Evolutionary conservation across 2,888 invertebrate species (phyloP).

Genomic region (Andricus quercusramuli): DNA sequence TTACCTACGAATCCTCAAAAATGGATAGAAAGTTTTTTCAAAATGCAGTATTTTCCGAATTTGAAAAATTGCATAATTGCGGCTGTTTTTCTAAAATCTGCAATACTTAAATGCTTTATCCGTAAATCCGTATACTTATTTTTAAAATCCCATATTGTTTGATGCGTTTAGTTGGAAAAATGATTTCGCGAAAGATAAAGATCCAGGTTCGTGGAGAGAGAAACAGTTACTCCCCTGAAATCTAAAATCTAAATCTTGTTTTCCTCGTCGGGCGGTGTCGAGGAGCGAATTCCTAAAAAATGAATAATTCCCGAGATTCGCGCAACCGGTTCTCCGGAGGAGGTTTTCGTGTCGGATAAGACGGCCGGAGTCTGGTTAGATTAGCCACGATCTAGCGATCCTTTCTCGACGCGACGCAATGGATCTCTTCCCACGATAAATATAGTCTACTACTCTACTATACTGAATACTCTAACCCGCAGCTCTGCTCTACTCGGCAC

Average conservation of each 20-base stretch:
- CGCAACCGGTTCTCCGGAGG: conserved; percentile 38
- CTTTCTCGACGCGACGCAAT: conserved; percentile 44
- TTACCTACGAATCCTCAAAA: too few relatives aligned
- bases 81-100: too few relatives aligned
- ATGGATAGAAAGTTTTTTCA: too few relatives aligned
- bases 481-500: not conserved
- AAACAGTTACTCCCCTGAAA: conserved; percentile 18
- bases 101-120: too few relatives aligned
- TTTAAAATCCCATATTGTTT: not conserved
- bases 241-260: conserved; percentile 38
- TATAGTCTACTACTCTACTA: conserved; percentile 44
- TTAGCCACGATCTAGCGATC: conserved; percentile 52
- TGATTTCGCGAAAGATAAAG: not conserved
- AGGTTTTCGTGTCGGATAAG: conserved; percentile 41
- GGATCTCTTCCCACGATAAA: conserved; percentile 55
- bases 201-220: not conserved
- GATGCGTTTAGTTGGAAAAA: not conserved
- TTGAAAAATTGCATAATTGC: too few relatives aligned
- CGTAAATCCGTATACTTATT: not conserved
- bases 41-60: too few relatives aligned
- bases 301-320: conserved; percentile 36
- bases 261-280: not conserved
- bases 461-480: too few relatives aligned
- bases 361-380: conserved; percentile 41
- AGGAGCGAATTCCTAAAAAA: conserved; percentile 35